Evolutionary conservation across 2,888 invertebrate species (phyloP), one percentile per base, ranked within the genome.

Genomic region (Ophion obscuratus): DNA sequence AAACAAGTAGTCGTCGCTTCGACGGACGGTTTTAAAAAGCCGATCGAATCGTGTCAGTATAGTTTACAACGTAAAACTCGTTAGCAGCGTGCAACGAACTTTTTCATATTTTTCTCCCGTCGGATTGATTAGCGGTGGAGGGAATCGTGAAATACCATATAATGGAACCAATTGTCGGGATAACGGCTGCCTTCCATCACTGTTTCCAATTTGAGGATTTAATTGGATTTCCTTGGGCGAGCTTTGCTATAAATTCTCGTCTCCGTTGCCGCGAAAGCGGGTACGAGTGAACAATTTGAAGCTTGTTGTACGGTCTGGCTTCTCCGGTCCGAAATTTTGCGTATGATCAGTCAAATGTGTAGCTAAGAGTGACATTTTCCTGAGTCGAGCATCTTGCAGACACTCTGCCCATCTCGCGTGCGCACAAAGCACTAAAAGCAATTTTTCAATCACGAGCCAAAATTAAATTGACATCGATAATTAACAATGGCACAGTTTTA

Each of bases 191-290:
- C 75, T 79, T 81, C 81, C 70, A 86, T 86, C 81, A 86, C 83
- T 81, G 81, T 75, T 84, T 86, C 81, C 86, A 84, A 86, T 86
- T 84, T 81, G 86, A 68, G 77, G 61, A 75, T 86, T 86, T 86
- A 86, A 86, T 86, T 86, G 86, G 86, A 86, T 86, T 81, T 76
- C 78, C 78, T 78, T 77, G 74, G 74, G n/a, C 67, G 78, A 78
- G 85, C 78, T 86, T 86, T 75, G 70, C 81, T 81, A 86, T 84
- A 84, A 84, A 86, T 86, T 68, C 81, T 70, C 81, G 81, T 81
- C 82, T 76, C 59, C 61, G 67, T 17, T 10, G 31, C 80, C 80
- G 59, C 57, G 75, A 70, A 64, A 66, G 53, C 20, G 40, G 40
- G 66, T 24, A 40, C 44, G 75, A 79, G 79, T 40, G 79, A 82